These are phyloP conservation scores for Pseudococcus viburni DNA, from an alignment of 2,888 invertebrate species.

Conservation along the genomic window DNA sequence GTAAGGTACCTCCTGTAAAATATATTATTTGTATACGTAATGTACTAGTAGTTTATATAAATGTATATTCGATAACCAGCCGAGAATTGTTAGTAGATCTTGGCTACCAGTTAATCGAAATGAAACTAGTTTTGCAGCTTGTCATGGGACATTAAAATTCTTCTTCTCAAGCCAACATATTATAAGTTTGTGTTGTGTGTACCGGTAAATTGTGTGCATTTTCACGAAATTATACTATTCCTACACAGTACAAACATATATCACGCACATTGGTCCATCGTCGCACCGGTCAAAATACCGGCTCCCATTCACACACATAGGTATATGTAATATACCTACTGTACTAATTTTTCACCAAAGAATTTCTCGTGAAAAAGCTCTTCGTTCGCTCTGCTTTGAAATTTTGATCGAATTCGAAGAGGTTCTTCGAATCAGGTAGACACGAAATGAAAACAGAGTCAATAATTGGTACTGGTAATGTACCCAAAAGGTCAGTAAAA, in stretches of 20 bases:
- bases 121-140: constrained; percentile 63
- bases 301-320: background rate
- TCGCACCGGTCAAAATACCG: background rate
- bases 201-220: constrained; percentile 29
- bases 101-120: constrained; percentile 64
- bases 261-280: background rate
- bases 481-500: too few species aligned
- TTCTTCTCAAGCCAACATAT: constrained; percentile 49
- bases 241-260: background rate
- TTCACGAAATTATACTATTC: constrained; percentile 21
- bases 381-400: too few species aligned
- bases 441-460: too few species aligned
- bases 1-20: background rate
- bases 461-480: too few species aligned
- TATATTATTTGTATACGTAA: constrained; percentile 20
- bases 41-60: constrained; percentile 12
- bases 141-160: constrained; percentile 60
- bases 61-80: constrained; percentile 59
- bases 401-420: too few species aligned
- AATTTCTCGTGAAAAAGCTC: background rate
- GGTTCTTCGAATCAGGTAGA: too few species aligned
- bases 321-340: background rate
- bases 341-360: background rate
- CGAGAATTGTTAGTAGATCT: constrained; percentile 58
- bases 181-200: background rate